phyloP scores from a whole-genome alignment of 2,797 vertebrate species.

The Hydrocynus forskahlii region DNA sequence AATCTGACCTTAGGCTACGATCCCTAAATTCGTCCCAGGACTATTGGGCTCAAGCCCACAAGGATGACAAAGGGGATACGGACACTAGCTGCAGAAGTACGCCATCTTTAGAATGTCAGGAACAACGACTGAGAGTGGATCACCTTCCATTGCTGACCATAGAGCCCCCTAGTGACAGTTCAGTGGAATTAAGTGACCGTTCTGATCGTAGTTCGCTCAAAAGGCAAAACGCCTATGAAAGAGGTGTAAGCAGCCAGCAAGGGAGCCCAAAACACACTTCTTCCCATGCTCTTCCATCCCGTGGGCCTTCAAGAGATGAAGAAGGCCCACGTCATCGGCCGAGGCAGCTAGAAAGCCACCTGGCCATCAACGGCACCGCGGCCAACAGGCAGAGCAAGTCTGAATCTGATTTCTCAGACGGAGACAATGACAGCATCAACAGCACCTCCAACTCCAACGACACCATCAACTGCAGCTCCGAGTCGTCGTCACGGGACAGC shows the following conservation, averaged over 20 bases:
- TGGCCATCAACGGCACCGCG: slow-evolving; percentile 89
- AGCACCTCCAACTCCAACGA: slow-evolving; percentile 98
- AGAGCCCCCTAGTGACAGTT: slow-evolving; percentile 95
- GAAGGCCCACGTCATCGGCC: slow-evolving; percentile 78
- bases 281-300: slow-evolving; percentile 78
- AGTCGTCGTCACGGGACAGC: slow-evolving; percentile 95
- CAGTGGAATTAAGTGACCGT: slow-evolving; percentile 92
- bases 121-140: slow-evolving; percentile 87
- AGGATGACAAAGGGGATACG: slow-evolving; percentile 89
- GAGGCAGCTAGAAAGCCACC: slow-evolving; percentile 87
- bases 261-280: slow-evolving; percentile 88
- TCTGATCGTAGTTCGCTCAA: slow-evolving; percentile 90
- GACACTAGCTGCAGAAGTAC: slow-evolving; percentile 94
- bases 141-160: slow-evolving; percentile 92
- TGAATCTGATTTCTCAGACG: slow-evolving; percentile 95
- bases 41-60: slow-evolving; percentile 92
- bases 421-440: slow-evolving; percentile 97
- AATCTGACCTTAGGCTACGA: slow-evolving; percentile 86
- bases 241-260: slow-evolving; percentile 81
- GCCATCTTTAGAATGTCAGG: slow-evolving; percentile 89
- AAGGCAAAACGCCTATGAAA: slow-evolving; percentile 86
- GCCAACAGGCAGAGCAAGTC: slow-evolving; percentile 95
- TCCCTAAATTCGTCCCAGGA: slow-evolving; percentile 86
- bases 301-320: slow-evolving; percentile 86
- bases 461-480: slow-evolving; percentile 97